These are phyloP conservation scores for Neogobius melanostomus DNA, from an alignment of 2,113 vertebrate genomes.

Conservation along the genomic window DNA sequence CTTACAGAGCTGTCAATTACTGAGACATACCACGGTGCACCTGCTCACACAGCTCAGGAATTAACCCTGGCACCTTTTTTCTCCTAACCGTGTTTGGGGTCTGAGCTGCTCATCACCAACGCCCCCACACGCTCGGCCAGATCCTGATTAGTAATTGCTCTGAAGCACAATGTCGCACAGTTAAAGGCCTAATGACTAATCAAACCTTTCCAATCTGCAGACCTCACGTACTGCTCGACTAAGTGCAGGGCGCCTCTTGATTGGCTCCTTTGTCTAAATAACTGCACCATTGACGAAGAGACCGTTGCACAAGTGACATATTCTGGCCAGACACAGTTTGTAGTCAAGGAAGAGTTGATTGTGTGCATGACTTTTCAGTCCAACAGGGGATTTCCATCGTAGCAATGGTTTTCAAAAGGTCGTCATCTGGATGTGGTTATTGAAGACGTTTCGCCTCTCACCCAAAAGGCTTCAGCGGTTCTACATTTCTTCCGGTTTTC, in stretches of 20 bases:
- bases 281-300: background rate
- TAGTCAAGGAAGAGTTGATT: no score
- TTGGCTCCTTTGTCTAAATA: conserved; percentile 8
- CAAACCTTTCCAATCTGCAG: background rate
- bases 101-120: conserved; percentile 6
- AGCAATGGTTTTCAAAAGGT: no score
- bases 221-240: background rate
- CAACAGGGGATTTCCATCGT: no score
- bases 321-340: background rate
- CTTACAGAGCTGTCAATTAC: conserved; percentile 9
- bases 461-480: no score
- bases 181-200: conserved; percentile 11
- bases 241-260: background rate
- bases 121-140: conserved; percentile 4
- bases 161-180: conserved; percentile 12
- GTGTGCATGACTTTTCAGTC: no score
- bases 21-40: background rate
- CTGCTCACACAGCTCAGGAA: conserved; percentile 12
- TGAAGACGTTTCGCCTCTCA: no score
- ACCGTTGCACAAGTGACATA: background rate
- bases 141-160: conserved; percentile 15
- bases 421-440: no score
- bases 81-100: conserved; percentile 1
- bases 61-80: conserved; percentile 1
- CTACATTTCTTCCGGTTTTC: no score